These are phyloP conservation scores for Amia ocellicauda DNA, from an alignment of 2,113 vertebrate species.

Conservation along the genomic window DNA sequence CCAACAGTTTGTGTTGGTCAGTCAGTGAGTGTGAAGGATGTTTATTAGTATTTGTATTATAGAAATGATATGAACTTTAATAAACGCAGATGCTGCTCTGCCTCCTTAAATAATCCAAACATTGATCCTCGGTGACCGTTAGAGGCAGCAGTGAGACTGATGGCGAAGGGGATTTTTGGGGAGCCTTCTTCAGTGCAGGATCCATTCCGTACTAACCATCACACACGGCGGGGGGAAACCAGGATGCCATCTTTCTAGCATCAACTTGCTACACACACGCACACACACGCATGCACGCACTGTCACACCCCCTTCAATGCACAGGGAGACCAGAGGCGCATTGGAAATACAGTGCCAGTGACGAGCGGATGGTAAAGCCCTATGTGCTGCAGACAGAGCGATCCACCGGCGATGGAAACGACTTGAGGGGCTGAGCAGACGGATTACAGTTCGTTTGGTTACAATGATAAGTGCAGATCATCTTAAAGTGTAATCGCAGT, in stretches of 20 bases:
- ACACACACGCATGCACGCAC: background rate
- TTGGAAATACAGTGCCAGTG: background rate
- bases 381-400: slow-evolving; percentile 12
- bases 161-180: too few species aligned
- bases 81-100: too few species aligned
- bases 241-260: background rate
- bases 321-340: background rate
- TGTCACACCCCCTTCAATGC: slow-evolving; percentile 10
- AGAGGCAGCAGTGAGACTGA: too few species aligned
- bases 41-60: too few species aligned
- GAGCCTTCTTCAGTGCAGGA: too few species aligned
- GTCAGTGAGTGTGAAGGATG: too few species aligned
- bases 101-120: too few species aligned
- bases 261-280: background rate
- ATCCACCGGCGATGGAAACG: slow-evolving; percentile 10
- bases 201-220: too few species aligned
- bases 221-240: background rate
- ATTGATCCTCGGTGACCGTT: background rate
- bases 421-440: slow-evolving; percentile 8
- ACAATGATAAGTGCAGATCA: too few species aligned
- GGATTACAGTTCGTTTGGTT: background rate
- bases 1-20: too few species aligned
- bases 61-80: too few species aligned
- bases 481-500: background rate
- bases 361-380: background rate